Conservation (phyloP, 2,797 vertebrate species). For the Phalanger gymnotis region DNA sequence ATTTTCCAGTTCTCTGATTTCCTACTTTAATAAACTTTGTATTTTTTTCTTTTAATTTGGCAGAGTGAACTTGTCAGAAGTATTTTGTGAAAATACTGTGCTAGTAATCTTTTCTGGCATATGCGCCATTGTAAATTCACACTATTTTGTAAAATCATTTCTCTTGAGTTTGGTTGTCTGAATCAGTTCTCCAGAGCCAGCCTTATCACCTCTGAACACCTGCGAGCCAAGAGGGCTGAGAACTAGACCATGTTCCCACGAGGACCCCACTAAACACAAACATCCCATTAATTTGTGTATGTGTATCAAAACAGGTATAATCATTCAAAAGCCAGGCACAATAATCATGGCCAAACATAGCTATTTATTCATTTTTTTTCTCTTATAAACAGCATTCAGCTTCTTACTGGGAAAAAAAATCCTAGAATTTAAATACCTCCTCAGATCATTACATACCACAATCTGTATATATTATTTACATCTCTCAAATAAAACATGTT, state of each 20-base stretch:
- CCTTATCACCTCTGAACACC: background rate
- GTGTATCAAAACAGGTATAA: conserved; percentile 47
- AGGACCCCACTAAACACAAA: background rate
- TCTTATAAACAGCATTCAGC: conserved; percentile 91
- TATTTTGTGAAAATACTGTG: background rate
- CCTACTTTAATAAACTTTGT: background rate
- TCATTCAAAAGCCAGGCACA: conserved; percentile 47
- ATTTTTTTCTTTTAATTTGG: background rate
- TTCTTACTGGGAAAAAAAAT: conserved; percentile 84
- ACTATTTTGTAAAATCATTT: background rate
- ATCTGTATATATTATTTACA: conserved; percentile 92
- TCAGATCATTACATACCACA: conserved; percentile 85
- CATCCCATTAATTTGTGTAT: conserved; percentile 40
- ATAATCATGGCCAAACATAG: conserved; percentile 87
- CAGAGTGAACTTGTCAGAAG: background rate
- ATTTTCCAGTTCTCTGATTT: background rate
- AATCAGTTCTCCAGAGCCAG: background rate
- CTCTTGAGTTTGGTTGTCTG: background rate
- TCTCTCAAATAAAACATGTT: conserved; percentile 85
- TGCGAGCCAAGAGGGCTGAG: conserved; percentile 43
- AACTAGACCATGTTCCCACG: background rate
- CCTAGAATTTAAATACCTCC: conserved; percentile 90
- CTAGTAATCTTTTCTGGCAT: background rate
- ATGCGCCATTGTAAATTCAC: background rate
- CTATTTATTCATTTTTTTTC: conserved; percentile 93